These are phyloP conservation scores for Tetranychus piercei DNA, from an alignment of 2,888 invertebrate species.

Conservation along the genomic window DNA sequence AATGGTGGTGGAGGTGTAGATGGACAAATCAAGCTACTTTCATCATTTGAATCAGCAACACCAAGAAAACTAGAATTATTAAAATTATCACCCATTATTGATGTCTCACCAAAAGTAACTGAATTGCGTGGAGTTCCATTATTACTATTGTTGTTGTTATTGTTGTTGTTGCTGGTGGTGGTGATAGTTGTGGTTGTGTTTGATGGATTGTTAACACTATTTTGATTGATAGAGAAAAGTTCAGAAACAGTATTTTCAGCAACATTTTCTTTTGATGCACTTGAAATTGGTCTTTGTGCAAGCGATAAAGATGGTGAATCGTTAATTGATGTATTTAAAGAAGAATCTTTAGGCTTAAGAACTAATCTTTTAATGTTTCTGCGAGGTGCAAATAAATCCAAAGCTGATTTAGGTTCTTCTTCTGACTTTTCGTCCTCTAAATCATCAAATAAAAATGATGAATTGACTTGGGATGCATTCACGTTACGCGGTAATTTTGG, in stretches of 20 bases:
- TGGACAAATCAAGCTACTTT: neutral
- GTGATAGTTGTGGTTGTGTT: neutral
- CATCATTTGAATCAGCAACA: neutral
- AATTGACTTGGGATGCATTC: neutral
- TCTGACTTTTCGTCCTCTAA: constrained; percentile 53
- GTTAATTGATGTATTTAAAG: neutral
- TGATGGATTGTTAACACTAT: neutral
- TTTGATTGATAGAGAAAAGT: neutral
- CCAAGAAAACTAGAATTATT: neutral
- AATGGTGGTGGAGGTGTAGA: constrained; percentile 8
- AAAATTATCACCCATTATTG: neutral
- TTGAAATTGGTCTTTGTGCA: neutral
- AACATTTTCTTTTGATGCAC: neutral
- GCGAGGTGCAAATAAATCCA: constrained; percentile 37
- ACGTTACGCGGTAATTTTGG: constrained; percentile 2
- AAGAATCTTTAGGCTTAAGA: constrained; percentile 40
- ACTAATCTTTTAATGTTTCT: constrained; percentile 50
- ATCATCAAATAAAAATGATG: constrained; percentile 53
- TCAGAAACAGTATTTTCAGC: neutral
- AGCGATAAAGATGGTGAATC: neutral
- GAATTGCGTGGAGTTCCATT: neutral
- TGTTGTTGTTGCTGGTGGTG: neutral
- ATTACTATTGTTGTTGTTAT: no score
- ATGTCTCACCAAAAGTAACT: neutral
- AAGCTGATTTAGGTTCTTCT: constrained; percentile 49